Evolutionary conservation across 2,797 vertebrate genomes (phyloP), one percentile per base, ranked within the genome.

Genomic region (Apogon talboti): DNA sequence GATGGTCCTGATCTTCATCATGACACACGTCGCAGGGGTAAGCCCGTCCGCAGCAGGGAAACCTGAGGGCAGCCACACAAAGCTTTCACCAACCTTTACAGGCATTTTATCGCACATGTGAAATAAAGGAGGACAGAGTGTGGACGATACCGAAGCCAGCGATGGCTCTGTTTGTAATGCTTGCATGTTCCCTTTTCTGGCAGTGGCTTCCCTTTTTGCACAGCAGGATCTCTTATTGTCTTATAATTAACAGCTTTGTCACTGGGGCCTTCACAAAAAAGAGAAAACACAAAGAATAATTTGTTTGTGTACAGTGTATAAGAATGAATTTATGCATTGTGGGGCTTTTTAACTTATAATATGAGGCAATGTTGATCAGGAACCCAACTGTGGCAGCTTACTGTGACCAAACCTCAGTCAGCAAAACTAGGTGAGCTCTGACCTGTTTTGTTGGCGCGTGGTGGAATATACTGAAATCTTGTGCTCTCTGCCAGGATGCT

Each of bases 1-100:
- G 85, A 70, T 95, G 95, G 79, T 95, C 92, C 85, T 95, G 94
- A 74, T 91, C 89, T 67, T 90, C 88, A 14, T 95, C 92, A 1
- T 95, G 95, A 78, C 95, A 95, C 7, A n/a, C 58, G 16, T 95
- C 94, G 66, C 95, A 95, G 24, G 95, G 90, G 69, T 95, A 95
- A 5, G 92, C 78, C 13, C 92, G 91, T 2, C 95, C 95, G 51
- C 95, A 95, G 88, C 95, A 95, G 11, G 94, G 90, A 79, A 95
- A 95, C 85, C 95, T 95, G 66, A 15, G 6, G 55, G 56, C 24
- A 47, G 7, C 8, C 15, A 11, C 21, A 52, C 13, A 50, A 52
- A 59, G 4, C 3, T 28, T 47, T 71, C 12, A 45, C 7, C 0
- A 12, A 45, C 37, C 50, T 66, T 1, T 18, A 14, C 19, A 8